Evolutionary conservation across 1,140 invertebrate genomes (phyloP).

Genomic region (Formica selysi): DNA sequence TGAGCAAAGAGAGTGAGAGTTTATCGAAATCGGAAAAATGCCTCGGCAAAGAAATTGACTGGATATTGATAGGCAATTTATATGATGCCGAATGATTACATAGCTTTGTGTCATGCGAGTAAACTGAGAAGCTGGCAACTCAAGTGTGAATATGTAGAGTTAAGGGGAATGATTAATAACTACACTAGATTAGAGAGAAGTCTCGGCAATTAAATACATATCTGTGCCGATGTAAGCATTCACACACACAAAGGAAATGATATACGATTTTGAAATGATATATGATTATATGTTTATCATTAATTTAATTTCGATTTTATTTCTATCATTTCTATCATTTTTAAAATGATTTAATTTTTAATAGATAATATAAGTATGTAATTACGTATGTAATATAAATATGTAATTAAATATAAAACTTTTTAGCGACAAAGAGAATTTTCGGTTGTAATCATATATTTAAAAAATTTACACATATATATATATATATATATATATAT

Average conservation of each 20-base stretch:
- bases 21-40: conserved; percentile 8
- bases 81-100: background rate
- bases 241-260: background rate
- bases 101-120: background rate
- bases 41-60: background rate
- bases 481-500: background rate
- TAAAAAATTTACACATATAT: background rate
- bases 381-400: background rate
- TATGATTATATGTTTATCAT: too few relatives aligned
- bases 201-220: conserved; percentile 10
- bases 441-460: background rate
- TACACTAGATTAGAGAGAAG: background rate
- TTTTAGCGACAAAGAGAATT: background rate
- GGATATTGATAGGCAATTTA: background rate
- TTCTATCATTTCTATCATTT: too few relatives aligned
- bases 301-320: too few relatives aligned
- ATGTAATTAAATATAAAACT: background rate
- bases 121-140: background rate
- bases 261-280: too few relatives aligned
- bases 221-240: background rate
- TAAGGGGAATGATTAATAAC: conserved; percentile 14
- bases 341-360: background rate
- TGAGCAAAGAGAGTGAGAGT: background rate
- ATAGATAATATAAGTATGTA: background rate
- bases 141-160: background rate